Conservation (phyloP, 2,888 invertebrate genomes). For the Pollenia griseotomentosa region DNA sequence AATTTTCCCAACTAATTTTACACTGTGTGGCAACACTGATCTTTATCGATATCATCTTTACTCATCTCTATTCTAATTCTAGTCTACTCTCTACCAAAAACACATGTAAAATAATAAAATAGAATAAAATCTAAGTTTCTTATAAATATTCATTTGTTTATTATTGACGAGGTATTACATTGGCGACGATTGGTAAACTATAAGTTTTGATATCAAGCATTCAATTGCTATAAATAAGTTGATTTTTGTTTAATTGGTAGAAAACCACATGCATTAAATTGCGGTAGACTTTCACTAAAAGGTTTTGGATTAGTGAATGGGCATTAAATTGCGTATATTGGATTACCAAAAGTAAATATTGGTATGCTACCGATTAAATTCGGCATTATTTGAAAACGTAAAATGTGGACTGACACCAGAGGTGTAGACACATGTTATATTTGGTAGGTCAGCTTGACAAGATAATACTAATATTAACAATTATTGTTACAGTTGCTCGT, state of each 20-base stretch:
- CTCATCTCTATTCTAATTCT: no score
- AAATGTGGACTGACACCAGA: constrained; percentile 1
- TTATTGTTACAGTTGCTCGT: constrained; percentile 30
- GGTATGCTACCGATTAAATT: constrained; percentile 50
- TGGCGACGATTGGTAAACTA: constrained; percentile 40
- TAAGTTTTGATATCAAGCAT: not conserved
- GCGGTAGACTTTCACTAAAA: not conserved
- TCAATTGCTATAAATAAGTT: not conserved
- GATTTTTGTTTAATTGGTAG: constrained; percentile 37
- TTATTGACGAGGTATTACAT: constrained; percentile 22
- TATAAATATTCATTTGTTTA: not conserved
- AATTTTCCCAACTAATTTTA: no score
- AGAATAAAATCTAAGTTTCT: no score
- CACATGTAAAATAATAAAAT: no score
- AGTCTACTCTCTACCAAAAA: no score
- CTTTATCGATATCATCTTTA: no score
- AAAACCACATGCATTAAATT: constrained; percentile 39
- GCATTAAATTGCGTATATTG: constrained; percentile 32
- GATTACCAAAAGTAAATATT: constrained; percentile 19
- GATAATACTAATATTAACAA: constrained; percentile 8
- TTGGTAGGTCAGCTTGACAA: not conserved
- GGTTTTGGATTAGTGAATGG: not conserved
- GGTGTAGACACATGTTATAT: not conserved
- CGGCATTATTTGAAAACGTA: constrained; percentile 4
- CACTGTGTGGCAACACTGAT: no score